Evolutionary conservation across 2,888 invertebrate genomes (phyloP).

Genomic region (Resseliella maxima): DNA sequence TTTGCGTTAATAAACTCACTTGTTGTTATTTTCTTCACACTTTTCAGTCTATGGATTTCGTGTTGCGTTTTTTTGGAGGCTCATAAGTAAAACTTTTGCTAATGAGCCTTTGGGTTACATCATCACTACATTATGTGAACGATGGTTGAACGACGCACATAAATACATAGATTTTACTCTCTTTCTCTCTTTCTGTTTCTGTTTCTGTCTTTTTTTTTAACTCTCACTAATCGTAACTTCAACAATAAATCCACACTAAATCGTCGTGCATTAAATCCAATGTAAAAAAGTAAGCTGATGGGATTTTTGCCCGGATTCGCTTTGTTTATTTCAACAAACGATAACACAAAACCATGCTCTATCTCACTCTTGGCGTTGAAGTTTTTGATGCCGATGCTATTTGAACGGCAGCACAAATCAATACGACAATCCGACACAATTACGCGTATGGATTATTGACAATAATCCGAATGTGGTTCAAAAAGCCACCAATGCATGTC

Average conservation of each 20-base stretch:
- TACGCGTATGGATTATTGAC: conserved; percentile 51
- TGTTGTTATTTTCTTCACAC: conserved; percentile 6
- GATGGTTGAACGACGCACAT: background rate
- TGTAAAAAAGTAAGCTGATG: conserved; percentile 23
- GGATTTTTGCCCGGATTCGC: background rate
- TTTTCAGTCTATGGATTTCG: background rate
- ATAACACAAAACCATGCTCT: conserved; percentile 8
- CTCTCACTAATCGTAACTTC: conserved; percentile 6
- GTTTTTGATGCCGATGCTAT: background rate
- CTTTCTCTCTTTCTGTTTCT: background rate
- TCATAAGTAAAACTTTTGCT: background rate
- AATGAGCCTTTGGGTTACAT: background rate
- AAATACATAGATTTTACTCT: background rate
- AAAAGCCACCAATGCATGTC: conserved; percentile 41
- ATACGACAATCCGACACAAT: conserved; percentile 48
- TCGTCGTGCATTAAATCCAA: conserved; percentile 19
- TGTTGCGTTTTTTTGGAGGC: background rate
- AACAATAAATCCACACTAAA: conserved; percentile 33
- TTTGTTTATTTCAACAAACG: background rate
- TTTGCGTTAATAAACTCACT: background rate
- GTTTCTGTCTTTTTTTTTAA: background rate
- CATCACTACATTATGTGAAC: conserved; percentile 1
- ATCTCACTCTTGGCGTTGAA: background rate
- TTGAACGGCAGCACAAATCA: conserved; percentile 10
- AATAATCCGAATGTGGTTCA: conserved; percentile 53